Conservation (phyloP, 2,113 vertebrate species). For the Limanda limanda region DNA sequence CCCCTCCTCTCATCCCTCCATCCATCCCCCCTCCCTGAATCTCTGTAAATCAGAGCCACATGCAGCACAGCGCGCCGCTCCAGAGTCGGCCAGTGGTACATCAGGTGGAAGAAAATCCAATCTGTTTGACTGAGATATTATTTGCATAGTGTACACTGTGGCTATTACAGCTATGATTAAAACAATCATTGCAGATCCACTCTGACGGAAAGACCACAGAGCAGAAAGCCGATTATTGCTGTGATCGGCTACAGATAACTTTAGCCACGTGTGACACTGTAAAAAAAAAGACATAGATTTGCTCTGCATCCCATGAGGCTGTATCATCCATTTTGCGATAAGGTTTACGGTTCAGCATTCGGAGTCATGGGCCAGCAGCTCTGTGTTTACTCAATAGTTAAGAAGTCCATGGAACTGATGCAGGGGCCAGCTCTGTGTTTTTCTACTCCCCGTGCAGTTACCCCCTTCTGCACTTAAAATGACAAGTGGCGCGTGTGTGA, state of each 20-base stretch:
- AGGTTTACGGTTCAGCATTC: constrained; percentile 31
- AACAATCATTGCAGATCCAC: constrained; percentile 55
- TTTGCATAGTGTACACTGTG: constrained; percentile 53
- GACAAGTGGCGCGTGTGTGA: constrained; percentile 43
- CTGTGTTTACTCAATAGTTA: constrained; percentile 51
- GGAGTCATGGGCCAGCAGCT: constrained; percentile 45
- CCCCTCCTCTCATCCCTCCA: constrained; percentile 20
- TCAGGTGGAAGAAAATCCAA: constrained; percentile 74
- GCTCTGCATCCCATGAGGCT: constrained; percentile 28
- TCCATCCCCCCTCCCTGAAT: neutral
- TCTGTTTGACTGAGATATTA: constrained; percentile 63
- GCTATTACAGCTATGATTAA: constrained; percentile 62
- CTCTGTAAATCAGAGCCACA: constrained; percentile 56
- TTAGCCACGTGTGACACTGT: constrained; percentile 26
- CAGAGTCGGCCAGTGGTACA: constrained; percentile 26
- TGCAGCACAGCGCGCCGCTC: constrained; percentile 12
- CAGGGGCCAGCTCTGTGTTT: constrained; percentile 34
- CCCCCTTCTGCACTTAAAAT: constrained; percentile 53
- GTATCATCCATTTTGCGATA: constrained; percentile 40
- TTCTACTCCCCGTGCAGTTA: constrained; percentile 29
- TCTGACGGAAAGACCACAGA: constrained; percentile 36
- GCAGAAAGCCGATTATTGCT: constrained; percentile 16
- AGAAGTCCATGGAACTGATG: constrained; percentile 35
- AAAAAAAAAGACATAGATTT: neutral
- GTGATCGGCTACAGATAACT: constrained; percentile 52